phyloP scores from a whole-genome alignment of 2,113 vertebrate genomes.

The Melozone crissalis region DNA sequence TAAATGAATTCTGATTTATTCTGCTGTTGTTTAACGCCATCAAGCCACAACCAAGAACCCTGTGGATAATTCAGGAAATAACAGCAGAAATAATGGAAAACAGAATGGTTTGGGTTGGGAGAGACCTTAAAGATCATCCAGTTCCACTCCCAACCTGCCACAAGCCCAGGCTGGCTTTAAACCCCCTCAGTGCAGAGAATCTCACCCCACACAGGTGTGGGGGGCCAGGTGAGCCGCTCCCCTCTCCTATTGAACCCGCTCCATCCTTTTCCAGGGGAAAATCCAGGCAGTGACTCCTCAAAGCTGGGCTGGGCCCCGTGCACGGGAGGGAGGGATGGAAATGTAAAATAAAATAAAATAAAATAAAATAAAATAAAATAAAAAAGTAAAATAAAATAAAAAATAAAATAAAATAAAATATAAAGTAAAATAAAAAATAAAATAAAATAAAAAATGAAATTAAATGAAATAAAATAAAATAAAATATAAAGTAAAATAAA shows the following conservation, averaged over 20 bases:
- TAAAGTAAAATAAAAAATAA: no score
- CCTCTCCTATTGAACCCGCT: neutral
- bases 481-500: no score
- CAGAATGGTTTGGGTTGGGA: neutral
- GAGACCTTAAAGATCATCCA: neutral
- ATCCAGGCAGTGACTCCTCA: neutral
- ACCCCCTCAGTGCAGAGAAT: accelerated
- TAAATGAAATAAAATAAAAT: no score
- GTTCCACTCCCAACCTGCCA: neutral
- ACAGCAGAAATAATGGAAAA: neutral
- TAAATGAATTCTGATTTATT: neutral
- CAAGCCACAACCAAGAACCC: neutral
- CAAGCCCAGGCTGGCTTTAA: neutral
- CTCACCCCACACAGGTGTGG: neutral
- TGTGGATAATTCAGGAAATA: neutral
- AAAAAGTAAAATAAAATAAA: no score
- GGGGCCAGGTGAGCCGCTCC: neutral
- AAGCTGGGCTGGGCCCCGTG: neutral
- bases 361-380: no score
- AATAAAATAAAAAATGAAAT: no score
- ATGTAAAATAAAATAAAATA: neutral
- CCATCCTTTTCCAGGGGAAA: neutral
- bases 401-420: no score
- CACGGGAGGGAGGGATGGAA: neutral
- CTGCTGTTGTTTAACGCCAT: neutral